Evolutionary conservation across 2,888 invertebrate genomes (phyloP).

Genomic region (Synergus itoensis): DNA sequence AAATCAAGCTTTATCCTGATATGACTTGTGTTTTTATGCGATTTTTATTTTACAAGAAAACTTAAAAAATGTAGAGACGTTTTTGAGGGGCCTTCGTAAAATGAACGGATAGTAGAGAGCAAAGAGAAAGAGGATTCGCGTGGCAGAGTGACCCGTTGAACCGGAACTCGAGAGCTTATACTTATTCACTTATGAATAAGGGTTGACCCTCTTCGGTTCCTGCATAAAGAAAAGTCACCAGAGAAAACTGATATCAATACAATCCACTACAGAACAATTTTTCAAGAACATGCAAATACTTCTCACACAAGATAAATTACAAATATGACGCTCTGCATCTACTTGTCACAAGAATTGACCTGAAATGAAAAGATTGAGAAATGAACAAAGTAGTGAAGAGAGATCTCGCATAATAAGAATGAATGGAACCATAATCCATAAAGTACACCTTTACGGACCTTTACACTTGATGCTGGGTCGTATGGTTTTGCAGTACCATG

Average conservation of each 20-base stretch:
- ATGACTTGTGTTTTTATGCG: too few relatives aligned
- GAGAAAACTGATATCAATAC: not conserved
- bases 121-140: conserved; percentile 32
- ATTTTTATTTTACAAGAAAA: too few relatives aligned
- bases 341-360: not conserved
- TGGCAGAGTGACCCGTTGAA: conserved; percentile 19
- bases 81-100: too few relatives aligned
- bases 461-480: not conserved
- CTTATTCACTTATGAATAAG: not conserved
- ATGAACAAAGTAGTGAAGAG: conserved; percentile 8
- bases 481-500: conserved; percentile 45
- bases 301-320: not conserved
- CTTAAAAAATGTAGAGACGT: too few relatives aligned
- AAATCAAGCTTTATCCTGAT: too few relatives aligned
- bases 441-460: not conserved
- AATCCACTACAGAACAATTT: not conserved
- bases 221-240: not conserved
- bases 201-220: not conserved
- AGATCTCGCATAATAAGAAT: not conserved
- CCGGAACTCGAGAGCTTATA: conserved; percentile 33
- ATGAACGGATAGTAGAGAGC: too few relatives aligned
- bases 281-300: not conserved
- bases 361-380: not conserved
- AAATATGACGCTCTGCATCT: not conserved
- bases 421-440: not conserved